phyloP scores from a whole-genome alignment of 2,113 vertebrate genomes.

The Cololabis saira region DNA sequence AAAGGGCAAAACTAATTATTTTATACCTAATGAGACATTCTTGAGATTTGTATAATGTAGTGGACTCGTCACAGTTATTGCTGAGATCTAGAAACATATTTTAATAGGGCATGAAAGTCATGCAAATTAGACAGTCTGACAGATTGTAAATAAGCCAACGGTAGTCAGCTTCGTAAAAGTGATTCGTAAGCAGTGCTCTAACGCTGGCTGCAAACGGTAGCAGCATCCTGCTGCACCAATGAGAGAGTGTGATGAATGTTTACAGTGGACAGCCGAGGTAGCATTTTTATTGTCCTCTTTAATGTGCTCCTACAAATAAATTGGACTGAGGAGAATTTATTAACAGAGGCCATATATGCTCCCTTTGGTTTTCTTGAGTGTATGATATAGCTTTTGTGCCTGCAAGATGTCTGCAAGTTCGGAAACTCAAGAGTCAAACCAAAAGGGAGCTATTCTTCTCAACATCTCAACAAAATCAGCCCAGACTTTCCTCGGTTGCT shows the following conservation, averaged over 20 bases:
- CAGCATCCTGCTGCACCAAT: conserved; percentile 13
- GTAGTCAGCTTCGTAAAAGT: conserved; percentile 20
- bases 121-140: conserved; percentile 15
- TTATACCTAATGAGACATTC: conserved; percentile 12
- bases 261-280: neutral
- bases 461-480: no score
- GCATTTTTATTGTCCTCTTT: conserved; percentile 14
- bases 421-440: no score
- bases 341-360: neutral
- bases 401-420: no score
- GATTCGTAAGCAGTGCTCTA: conserved; percentile 14
- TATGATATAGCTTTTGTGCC: neutral
- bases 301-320: neutral
- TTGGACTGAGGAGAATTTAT: conserved; percentile 11
- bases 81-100: conserved; percentile 17
- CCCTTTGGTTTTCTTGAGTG: neutral
- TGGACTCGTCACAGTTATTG: conserved; percentile 11
- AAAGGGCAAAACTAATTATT: conserved; percentile 22
- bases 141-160: conserved; percentile 31
- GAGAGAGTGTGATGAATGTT: conserved; percentile 26
- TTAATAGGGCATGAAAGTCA: conserved; percentile 9
- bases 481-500: no score
- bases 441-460: no score
- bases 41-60: neutral
- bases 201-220: conserved; percentile 16